A percentile compares a stretch with the other conserved stretches of the same genome.
phyloP scores from a whole-genome alignment of 2,113 vertebrate genomes.

The Labeo catla region DNA sequence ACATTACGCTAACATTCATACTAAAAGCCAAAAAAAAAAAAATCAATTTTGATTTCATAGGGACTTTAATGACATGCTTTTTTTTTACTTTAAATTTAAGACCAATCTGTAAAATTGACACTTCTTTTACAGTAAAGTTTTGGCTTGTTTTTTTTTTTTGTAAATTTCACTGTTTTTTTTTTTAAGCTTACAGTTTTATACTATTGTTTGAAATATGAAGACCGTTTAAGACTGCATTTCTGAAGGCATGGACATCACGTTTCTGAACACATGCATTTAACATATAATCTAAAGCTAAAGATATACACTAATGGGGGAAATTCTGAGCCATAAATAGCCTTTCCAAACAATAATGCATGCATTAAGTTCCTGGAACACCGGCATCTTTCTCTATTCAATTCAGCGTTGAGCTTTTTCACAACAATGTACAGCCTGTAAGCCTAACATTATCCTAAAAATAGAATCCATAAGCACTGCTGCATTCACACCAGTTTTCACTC shows the following conservation, averaged over 20 bases:
- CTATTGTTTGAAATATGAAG: neutral
- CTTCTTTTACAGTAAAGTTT: no score
- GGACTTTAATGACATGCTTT: no score
- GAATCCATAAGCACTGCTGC: neutral
- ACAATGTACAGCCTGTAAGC: neutral
- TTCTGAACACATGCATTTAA: neutral
- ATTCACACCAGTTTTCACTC: neutral
- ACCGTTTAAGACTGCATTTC: neutral
- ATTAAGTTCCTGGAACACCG: neutral
- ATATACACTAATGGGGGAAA: neutral
- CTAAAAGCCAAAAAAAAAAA: no score
- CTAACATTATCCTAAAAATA: neutral
- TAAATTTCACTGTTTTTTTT: no score
- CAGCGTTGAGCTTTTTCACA: neutral
- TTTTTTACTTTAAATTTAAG: no score
- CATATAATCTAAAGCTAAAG: neutral
- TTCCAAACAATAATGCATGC: neutral
- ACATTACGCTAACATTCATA: no score
- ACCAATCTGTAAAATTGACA: no score
- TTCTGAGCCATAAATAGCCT: neutral
- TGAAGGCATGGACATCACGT: neutral
- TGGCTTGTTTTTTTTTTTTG: no score
- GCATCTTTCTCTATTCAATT: neutral
- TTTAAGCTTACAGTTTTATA: neutral
- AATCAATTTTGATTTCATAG: no score